phyloP scores from a whole-genome alignment of 2,797 vertebrate species.

The Gallinago stenura region DNA sequence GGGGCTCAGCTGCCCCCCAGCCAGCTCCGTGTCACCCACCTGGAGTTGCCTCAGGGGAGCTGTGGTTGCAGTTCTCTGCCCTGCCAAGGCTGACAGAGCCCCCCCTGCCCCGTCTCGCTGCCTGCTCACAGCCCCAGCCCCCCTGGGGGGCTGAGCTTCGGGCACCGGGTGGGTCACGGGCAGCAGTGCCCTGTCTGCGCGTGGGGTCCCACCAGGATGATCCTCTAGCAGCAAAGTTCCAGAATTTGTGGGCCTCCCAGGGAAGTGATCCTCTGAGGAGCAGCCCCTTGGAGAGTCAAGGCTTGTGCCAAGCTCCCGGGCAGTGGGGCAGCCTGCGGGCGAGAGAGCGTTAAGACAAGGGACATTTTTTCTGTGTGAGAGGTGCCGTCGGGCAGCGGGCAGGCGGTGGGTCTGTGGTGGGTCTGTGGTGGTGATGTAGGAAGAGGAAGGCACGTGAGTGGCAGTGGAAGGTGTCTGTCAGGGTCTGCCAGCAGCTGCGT shows the following conservation, averaged over 20 bases:
- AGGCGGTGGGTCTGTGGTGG: neutral
- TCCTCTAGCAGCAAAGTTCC: neutral
- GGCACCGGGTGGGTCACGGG: rapidly evolving
- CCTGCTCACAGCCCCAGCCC: neutral
- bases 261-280: neutral
- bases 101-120: rapidly evolving
- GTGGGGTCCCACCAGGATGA: neutral
- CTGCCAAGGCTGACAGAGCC: neutral
- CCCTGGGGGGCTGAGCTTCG: neutral
- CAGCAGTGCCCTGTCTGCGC: neutral
- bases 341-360: rapidly evolving
- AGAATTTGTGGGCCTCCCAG: neutral
- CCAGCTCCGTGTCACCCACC: too few species aligned
- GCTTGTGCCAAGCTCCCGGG: neutral
- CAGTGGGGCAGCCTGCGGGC: neutral
- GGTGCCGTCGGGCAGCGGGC: neutral
- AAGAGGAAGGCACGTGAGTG: neutral
- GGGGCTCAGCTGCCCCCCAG: neutral
- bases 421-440: neutral
- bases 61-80: neutral
- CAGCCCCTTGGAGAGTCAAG: neutral
- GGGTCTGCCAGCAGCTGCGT: neutral
- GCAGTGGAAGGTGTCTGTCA: neutral
- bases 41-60: neutral
- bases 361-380: neutral